Conservation (phyloP, 2,888 invertebrate genomes). For the Caenorhabditis sp. region DNA sequence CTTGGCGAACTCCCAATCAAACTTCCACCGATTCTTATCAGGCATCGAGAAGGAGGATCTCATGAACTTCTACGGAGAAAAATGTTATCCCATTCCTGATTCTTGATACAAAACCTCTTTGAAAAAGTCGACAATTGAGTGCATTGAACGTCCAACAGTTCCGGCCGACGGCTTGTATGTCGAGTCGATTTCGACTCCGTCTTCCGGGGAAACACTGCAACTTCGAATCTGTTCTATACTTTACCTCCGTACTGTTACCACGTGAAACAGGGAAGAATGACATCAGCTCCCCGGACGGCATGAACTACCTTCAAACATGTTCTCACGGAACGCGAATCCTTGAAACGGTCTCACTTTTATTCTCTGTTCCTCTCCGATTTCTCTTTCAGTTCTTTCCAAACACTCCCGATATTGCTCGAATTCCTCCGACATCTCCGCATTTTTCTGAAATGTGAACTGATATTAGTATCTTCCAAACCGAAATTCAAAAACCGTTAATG, state of each 20-base stretch:
- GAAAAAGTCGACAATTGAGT: slow-evolving; percentile 58
- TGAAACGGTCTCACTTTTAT: slow-evolving; percentile 27
- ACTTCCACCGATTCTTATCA: slow-evolving; percentile 57
- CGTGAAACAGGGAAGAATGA: slow-evolving; percentile 59
- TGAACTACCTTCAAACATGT: slow-evolving; percentile 34
- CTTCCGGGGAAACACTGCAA: slow-evolving; percentile 65
- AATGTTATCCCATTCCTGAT: no score
- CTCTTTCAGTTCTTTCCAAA: slow-evolving; percentile 20
- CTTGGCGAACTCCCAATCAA: slow-evolving; percentile 63
- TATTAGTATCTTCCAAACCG: neutral
- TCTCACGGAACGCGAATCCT: neutral
- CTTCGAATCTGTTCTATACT: neutral
- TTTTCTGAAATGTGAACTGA: slow-evolving; percentile 15
- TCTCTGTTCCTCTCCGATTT: slow-evolving; percentile 28
- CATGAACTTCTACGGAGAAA: slow-evolving; percentile 47
- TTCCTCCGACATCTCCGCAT: slow-evolving; percentile 33
- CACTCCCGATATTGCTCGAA: slow-evolving; percentile 48
- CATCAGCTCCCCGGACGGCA: slow-evolving; percentile 54
- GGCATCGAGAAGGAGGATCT: slow-evolving; percentile 41
- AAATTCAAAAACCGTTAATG: neutral
- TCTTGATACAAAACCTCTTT: no score
- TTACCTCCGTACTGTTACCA: slow-evolving; percentile 41
- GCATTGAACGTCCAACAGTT: slow-evolving; percentile 53
- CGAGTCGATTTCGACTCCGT: slow-evolving; percentile 61
- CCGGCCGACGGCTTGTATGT: slow-evolving; percentile 65